Evolutionary conservation across 2,888 invertebrate genomes (phyloP), one percentile per base, ranked within the genome.

Genomic region (Tupiocoris notatus): DNA sequence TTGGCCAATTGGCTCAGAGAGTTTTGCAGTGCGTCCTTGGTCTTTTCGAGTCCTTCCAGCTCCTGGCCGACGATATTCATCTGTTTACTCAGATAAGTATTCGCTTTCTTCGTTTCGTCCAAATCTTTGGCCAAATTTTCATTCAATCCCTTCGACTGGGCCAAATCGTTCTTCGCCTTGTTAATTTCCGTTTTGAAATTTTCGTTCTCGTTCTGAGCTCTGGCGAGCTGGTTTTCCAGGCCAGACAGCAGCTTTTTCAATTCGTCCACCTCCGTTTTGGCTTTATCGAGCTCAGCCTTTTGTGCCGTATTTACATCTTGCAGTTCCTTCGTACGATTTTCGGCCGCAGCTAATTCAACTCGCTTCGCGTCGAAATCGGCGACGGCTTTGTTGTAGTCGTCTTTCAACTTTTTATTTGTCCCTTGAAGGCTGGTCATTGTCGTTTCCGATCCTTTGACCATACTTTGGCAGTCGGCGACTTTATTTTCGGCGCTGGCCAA

Each of bases 151-250:
- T 70, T 68, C 16, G 71, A 21, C 18, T 75, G 64, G 18, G 68
- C 68, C 16, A 73, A 21, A 18, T 71, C 64, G 16, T 79, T 67
- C 25, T 74, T 77, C 18, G 39, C 65, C 66, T 76, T 75, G 22
- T 70, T 39, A 1, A 67, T 1, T 56, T 79, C 77, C n/a, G 12
- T 61, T 78, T 78, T 77, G 9, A 70, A 2, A 0, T 24, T 18
- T 17, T 71, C 62, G 1, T 61, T 68, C 54, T 77, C 77, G 3
- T 61, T 64, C 56, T 71, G 62, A 17, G 61, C 65, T 23, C 59
- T 70, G 17, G 23, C 25, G 12, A 77, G 16, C 24, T 78, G 77
- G 9, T 59, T 70, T 23, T 66, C 24, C 2, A 16, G 24, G 7
- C 61, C 70, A 23, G 57, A n/a, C 9, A 78, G 21, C 9, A 76